Percentiles rank a stretch among this genome's conserved stretches.
phyloP scores from a whole-genome alignment of 2,797 vertebrate species.

The Mareca penelope region DNA sequence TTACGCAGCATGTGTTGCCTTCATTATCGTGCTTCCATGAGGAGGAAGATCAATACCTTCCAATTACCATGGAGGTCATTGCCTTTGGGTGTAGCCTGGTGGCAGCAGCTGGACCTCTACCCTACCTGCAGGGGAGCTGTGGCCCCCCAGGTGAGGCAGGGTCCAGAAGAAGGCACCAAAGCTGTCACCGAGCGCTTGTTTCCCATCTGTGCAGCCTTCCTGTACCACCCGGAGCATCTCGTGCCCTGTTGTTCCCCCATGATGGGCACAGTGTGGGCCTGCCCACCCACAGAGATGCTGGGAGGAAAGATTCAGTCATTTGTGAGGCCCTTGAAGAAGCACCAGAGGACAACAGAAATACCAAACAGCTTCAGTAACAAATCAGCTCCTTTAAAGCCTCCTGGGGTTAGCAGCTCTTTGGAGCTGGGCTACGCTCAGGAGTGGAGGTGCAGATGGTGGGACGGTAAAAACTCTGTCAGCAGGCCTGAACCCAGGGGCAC shows the following conservation, averaged over 20 bases:
- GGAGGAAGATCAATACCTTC: background rate
- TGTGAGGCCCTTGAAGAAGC: background rate
- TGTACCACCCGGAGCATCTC: background rate
- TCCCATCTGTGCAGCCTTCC: background rate
- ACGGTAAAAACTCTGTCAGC: background rate
- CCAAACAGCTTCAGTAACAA: background rate
- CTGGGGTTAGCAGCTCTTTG: background rate
- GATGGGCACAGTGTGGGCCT: background rate
- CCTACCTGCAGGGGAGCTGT: background rate
- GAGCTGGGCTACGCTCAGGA: background rate
- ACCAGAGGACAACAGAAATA: background rate
- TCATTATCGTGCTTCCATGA: background rate
- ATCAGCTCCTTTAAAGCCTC: background rate
- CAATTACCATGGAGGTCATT: background rate
- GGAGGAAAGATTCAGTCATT: background rate
- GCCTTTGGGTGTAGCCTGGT: rapidly evolving
- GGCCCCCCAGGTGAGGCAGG: background rate
- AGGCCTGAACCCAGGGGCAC: background rate
- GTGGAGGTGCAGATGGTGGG: background rate
- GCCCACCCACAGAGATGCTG: background rate
- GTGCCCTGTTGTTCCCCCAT: background rate
- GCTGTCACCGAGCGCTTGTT: background rate
- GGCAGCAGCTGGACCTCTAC: background rate
- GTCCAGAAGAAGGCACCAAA: background rate
- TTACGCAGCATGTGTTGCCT: background rate